Base-by-base conservation (phyloP, 2,888 invertebrate genomes). In the Anthoptus insignis region DNA sequence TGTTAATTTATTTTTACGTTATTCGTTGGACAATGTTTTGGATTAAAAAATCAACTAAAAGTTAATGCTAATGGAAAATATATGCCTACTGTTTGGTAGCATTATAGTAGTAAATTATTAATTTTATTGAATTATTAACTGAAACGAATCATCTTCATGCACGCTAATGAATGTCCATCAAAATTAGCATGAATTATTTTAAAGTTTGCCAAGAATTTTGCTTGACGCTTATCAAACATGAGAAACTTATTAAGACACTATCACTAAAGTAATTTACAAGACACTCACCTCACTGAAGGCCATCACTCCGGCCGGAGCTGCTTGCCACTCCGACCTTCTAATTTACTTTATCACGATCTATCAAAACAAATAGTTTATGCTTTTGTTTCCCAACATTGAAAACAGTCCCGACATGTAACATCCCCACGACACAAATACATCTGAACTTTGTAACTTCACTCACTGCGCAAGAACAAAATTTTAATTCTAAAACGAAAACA, bases 241-340 rank as follows among this genome's bases (percentile, higher is more conserved):
- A 52, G 68, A 58, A 65, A 53, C 21, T 63, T 67, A 50, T 19
- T 21, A 16, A 57, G 39, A 39, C 27, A 57, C 16, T 64, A 42
- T 42, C 29, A 64, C 32, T 42, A 19, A 56, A 37, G 32, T 53
- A 60, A 73, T 67, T 71, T 64, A 66, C 65, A 73, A 80, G 74
- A 78, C 75, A 92, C 94, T 94, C 88, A 96, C 96, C 96, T 96
- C 96, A 95, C 96, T 96, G 95, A 96, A 96, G 95, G 96, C 96
- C 96, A 96, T 96, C 86, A 93, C 94, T 95, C 94, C 86, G 92
- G 91, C 93, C 91, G 93, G 88, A 90, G 87, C 87, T 93, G 88
- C 88, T 91, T 88, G 90, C 89, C 90, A 89, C 85, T 89, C 90
- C 91, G 88, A 93, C 92, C 93, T 91, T 89, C 82, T 86, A 81